Base-by-base conservation (phyloP, 2,113 vertebrate genomes). In the Phainopepla nitens region DNA sequence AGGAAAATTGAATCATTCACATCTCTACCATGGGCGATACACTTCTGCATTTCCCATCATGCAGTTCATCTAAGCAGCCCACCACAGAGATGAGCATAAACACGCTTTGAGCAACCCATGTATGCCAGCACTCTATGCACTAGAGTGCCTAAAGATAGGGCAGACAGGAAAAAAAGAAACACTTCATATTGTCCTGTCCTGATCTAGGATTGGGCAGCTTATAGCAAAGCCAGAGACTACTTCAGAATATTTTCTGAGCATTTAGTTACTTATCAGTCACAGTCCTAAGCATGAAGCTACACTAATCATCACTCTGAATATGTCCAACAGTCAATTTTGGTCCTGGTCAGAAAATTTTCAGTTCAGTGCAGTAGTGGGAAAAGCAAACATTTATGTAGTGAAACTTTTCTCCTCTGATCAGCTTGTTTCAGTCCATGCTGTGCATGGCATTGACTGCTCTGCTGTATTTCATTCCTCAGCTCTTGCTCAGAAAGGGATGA, bases 401-500 rank as follows among this genome's bases (percentile, higher is more conserved):
- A 73, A 71, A 77, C 36, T 56, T 79, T 79, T 75, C 50, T 89
- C 45, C 29, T 73, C 49, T 75, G 54, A 54, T 65, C 61, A 47
- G 79, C 22, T 60, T 58, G 23, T 76, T 83, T 93, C 75, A 27
- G 36, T 66, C 65, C 68, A 56, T 64, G 62, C 53, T 89, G 24
- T 86, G n/a, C 56, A 49, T 28, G 13, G 25, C 51, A 76, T 42
- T 95, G 45, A 97, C 25, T 68, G 79, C 58, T 91, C 86, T 83
- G 49, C 53, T 68, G 11, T 68, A 77, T 82, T 95, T 82, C 28
- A 77, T 47, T 95, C 82, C 66, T 29, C 97, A 99, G 99, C 96
- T 99, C 99, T 36, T 98, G 98, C 39, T 98, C 98, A 1, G 99
- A 99, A 94, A 98, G 99, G 78, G 99, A 99, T 18, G 99, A 99